Base-by-base conservation (phyloP, 2,797 vertebrate genomes). In the Chelonia mydas region DNA sequence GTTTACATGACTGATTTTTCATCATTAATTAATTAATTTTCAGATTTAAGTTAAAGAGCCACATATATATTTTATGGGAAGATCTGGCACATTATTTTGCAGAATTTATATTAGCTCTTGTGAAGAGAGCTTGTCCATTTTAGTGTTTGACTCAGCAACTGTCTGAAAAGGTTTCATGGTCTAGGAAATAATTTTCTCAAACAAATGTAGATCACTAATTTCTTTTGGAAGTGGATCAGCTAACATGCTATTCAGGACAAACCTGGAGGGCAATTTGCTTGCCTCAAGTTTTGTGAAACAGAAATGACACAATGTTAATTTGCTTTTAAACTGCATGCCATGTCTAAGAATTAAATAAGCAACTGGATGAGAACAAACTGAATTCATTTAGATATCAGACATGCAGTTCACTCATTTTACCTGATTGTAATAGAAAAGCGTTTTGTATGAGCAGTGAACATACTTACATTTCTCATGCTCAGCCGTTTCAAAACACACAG, bases 241-340 rank as follows among this genome's bases (percentile, higher is more conserved):
- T 76, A 90, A 68, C 89, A 49, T 72, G 49, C 50, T 95, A 97
- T 92, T 93, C 83, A 90, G 89, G 88, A 86, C 87, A 96, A 90
- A 96, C 91, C 89, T 94, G 92, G 88, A 97, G 85, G 93, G 91
- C 55, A 92, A 96, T 97, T 96, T 96, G 25, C 88, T 94, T 95
- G 76, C 92, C 83, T 96, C 80, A 89, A 89, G 83, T 92, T 97
- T 90, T 81, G 85, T 93, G 94, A 95, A 97, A 97, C 49, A 50
- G 89, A 97, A 97, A 96, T 95, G 94, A 96, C 94, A 97, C 51
- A 88, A 84, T n/a, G 59, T 93, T 96, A 96, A 96, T 97, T 96
- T 95, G 50, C 49, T 95, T 97, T 96, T 96, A 97, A 96, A 95
- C 81, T 93, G 15, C 65, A 93, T 96, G 79, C 47, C 90, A 92